Conservation (phyloP, 2,888 invertebrate genomes). For the Thymelicus lineola region DNA sequence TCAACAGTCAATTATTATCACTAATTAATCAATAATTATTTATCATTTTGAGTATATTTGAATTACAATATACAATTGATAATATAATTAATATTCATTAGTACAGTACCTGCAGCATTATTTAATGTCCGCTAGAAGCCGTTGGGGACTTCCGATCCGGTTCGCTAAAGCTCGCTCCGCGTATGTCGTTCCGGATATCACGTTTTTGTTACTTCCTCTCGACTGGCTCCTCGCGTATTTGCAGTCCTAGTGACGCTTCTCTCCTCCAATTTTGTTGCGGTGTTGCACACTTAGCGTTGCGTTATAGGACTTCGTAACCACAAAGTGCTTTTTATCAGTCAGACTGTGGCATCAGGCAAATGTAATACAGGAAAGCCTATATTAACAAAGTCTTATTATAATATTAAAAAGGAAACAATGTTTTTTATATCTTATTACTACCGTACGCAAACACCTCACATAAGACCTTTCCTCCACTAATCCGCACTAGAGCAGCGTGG, state of each 20-base stretch:
- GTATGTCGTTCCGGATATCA: constrained; percentile 66
- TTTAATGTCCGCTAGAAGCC: constrained; percentile 38
- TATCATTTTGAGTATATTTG: too few relatives aligned
- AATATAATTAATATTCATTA: constrained; percentile 6
- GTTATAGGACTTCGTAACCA: constrained; percentile 20
- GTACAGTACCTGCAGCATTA: constrained; percentile 1
- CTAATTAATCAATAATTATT: too few relatives aligned
- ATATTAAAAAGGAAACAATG: too few relatives aligned
- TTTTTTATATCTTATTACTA: too few relatives aligned
- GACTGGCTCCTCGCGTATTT: constrained; percentile 43
- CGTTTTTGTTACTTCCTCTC: constrained; percentile 69
- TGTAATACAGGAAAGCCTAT: too few relatives aligned
- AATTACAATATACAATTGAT: background rate
- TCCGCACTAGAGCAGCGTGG: too few relatives aligned
- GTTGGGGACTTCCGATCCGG: constrained; percentile 60
- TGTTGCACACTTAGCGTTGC: background rate
- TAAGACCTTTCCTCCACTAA: too few relatives aligned
- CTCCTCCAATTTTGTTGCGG: constrained; percentile 10
- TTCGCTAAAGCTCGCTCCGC: constrained; percentile 53
- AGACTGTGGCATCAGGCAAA: too few relatives aligned
- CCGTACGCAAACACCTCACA: too few relatives aligned
- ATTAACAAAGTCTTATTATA: too few relatives aligned
- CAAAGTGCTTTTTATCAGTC: background rate
- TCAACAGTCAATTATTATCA: too few relatives aligned
- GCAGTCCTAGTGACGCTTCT: constrained; percentile 19